A percentile compares a stretch with the other conserved stretches of the same genome.
phyloP scores from a whole-genome alignment of 1,140 invertebrate species.

The Drosophila eugracilis region DNA sequence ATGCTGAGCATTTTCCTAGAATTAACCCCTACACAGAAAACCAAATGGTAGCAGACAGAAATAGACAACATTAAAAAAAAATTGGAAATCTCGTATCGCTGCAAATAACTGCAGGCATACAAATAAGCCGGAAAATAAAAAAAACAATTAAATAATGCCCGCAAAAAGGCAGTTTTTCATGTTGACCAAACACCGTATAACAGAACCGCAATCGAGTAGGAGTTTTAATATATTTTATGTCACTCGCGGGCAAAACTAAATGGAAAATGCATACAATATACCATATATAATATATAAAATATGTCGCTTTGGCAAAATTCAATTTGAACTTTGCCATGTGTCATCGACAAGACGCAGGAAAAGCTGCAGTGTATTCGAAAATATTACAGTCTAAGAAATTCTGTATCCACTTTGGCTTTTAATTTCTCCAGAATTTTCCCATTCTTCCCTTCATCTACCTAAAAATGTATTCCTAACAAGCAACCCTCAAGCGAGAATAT shows the following conservation, averaged over 20 bases:
- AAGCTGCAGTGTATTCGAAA: too few species aligned
- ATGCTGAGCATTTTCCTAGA: not conserved
- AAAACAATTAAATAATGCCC: constrained; percentile 15
- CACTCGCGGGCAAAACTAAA: constrained; percentile 18
- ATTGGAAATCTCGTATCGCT: not conserved
- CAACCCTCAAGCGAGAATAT: constrained; percentile 3
- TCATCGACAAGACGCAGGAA: not conserved
- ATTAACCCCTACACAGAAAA: constrained; percentile 11
- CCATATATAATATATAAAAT: not conserved
- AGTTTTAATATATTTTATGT: constrained; percentile 10
- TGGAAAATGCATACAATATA: not conserved
- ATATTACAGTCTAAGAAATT: not conserved
- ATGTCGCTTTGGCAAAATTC: constrained; percentile 5
- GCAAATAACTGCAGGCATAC: constrained; percentile 3
- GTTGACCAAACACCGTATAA: not conserved
- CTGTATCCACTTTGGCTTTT: not conserved
- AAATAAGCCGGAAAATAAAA: not conserved
- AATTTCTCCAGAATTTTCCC: not conserved
- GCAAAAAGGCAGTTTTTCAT: constrained; percentile 2
- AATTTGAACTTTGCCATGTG: constrained; percentile 12
- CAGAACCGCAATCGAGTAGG: not conserved
- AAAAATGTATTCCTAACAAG: constrained; percentile 1
- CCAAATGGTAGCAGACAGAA: too few species aligned
- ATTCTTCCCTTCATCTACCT: not conserved
- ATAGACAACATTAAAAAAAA: too few species aligned